Percentiles rank a stretch among this genome's conserved stretches.
phyloP scores from a whole-genome alignment of 2,113 vertebrate genomes.

The Sebastes fasciatus region DNA sequence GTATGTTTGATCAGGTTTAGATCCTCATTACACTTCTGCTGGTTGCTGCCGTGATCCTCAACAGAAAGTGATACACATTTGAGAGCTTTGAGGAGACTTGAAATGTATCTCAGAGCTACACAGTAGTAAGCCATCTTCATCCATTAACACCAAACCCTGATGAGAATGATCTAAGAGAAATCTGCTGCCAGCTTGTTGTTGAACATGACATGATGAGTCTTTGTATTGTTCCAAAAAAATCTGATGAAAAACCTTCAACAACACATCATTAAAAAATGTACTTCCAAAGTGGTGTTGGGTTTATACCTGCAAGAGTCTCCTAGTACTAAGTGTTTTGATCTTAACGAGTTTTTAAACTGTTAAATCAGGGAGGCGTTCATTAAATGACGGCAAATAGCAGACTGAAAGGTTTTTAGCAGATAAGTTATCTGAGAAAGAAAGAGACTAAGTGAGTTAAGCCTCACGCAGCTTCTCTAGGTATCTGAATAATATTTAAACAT shows the following conservation, averaged over 20 bases:
- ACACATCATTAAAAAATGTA: constrained; percentile 1
- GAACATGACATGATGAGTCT: neutral
- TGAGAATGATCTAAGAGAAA: constrained; percentile 2
- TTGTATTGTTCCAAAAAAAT: constrained; percentile 15
- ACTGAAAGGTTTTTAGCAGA: neutral
- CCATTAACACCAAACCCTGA: neutral
- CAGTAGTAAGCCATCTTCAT: neutral
- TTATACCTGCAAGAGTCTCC: constrained; percentile 4
- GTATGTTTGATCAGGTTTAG: constrained; percentile 38
- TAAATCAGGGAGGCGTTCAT: neutral
- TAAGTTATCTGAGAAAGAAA: neutral
- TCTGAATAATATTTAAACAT: neutral
- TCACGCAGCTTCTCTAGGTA: neutral
- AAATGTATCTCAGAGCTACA: neutral
- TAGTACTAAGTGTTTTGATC: neutral
- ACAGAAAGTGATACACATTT: neutral
- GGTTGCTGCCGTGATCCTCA: neutral
- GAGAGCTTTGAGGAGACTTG: neutral
- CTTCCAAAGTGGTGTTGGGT: neutral
- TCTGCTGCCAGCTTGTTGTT: neutral
- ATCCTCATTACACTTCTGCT: neutral
- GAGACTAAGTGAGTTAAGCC: neutral
- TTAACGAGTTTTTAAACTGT: constrained; percentile 11
- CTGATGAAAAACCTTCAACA: neutral
- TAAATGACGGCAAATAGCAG: neutral